Evolutionary conservation across 92 coral and sea anemone genomes (phyloP).

Genomic region (Zoanthus solanderi): DNA sequence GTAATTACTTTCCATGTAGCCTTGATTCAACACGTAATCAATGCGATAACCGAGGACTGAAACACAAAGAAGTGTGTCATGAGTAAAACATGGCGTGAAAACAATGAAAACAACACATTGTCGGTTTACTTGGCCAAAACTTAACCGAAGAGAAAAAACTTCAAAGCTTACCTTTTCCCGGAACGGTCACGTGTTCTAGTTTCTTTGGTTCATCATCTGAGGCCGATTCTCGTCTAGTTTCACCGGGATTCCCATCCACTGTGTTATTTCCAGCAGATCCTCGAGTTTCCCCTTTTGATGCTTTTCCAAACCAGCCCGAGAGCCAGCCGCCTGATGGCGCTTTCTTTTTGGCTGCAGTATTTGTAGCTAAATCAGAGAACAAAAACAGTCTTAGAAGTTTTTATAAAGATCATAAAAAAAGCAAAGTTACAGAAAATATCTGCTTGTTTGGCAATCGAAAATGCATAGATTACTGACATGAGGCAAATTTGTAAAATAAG

Average conservation of each 20-base stretch:
- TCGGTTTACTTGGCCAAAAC: background rate
- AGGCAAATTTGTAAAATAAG: too few relatives aligned
- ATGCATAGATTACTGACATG: too few relatives aligned
- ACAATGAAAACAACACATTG: background rate
- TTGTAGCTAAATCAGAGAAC: background rate
- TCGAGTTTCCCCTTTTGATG: slow-evolving; percentile 27
- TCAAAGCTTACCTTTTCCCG: slow-evolving; percentile 68
- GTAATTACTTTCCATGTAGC: slow-evolving; percentile 93
- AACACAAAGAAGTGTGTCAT: slow-evolving; percentile 32
- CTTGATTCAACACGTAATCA: slow-evolving; percentile 88
- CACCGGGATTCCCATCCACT: slow-evolving; percentile 32
- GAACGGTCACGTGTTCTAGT: slow-evolving; percentile 75
- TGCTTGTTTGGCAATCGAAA: too few relatives aligned
- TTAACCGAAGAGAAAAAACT: background rate
- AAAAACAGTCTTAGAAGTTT: background rate
- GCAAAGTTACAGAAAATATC: too few relatives aligned
- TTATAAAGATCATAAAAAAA: too few relatives aligned
- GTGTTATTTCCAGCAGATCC: slow-evolving; percentile 29
- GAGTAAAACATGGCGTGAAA: background rate
- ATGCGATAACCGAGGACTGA: slow-evolving; percentile 85
- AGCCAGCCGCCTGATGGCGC: slow-evolving; percentile 59
- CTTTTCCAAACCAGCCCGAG: slow-evolving; percentile 71
- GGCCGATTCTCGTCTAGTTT: background rate
- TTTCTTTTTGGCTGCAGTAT: slow-evolving; percentile 35
- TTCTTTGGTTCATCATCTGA: slow-evolving; percentile 33